Percentiles rank a stretch among this genome's conserved stretches.
Evolutionary conservation across 2,113 vertebrate genomes (phyloP).

Genomic region (Corapipo altera): DNA sequence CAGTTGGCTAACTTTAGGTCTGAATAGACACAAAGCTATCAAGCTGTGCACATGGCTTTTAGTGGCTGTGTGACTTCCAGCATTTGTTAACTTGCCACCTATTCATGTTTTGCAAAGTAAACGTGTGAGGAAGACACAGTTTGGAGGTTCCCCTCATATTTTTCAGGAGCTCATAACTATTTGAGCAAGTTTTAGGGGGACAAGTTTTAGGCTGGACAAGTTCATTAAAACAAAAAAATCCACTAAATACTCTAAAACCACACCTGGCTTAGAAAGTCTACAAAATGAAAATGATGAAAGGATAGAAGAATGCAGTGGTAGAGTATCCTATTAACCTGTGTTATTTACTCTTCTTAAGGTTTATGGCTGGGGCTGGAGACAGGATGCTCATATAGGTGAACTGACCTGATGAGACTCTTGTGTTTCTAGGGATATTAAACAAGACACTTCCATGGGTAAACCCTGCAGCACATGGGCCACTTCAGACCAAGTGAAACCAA

Average conservation of each 20-base stretch:
- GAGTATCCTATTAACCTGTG: not conserved
- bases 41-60: not conserved
- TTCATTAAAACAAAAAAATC: not conserved
- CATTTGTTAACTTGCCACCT: not conserved
- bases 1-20: not conserved
- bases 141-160: not conserved
- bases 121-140: not conserved
- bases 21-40: not conserved
- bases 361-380: not conserved
- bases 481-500: not conserved
- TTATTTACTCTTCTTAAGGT: not conserved
- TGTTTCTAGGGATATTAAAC: not conserved
- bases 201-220: not conserved
- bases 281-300: not conserved
- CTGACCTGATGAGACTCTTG: not conserved
- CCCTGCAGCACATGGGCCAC: not conserved
- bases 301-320: not conserved
- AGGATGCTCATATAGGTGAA: not conserved
- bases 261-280: not conserved
- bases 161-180: not conserved
- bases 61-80: not conserved
- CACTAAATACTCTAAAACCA: not conserved
- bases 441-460: not conserved
- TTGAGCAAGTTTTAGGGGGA: not conserved
- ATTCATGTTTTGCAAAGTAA: not conserved